phyloP scores from a whole-genome alignment of 2,113 vertebrate genomes.

The Suncus etruscus region DNA sequence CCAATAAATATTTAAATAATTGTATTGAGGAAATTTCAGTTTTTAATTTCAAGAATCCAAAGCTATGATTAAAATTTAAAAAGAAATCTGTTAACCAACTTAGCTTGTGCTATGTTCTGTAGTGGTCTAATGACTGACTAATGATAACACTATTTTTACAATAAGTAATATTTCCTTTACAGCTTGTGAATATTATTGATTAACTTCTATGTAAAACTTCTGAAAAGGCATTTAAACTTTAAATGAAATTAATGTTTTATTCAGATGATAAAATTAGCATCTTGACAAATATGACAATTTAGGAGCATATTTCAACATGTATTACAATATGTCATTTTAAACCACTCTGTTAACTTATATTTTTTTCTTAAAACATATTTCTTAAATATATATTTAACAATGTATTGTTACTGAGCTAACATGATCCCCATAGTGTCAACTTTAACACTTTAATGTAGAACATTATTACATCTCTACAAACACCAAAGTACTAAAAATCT shows the following conservation, averaged over 20 bases:
- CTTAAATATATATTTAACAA: too few species aligned
- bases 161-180: neutral
- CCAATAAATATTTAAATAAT: too few species aligned
- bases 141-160: neutral
- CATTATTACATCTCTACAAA: neutral
- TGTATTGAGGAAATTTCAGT: neutral
- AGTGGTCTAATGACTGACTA: neutral
- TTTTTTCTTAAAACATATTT: neutral
- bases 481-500: neutral
- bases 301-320: neutral
- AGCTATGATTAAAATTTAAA: neutral
- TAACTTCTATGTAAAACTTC: neutral
- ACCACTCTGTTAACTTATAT: neutral
- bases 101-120: neutral
- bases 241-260: neutral
- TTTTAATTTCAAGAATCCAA: neutral
- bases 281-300: neutral
- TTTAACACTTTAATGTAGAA: too few species aligned
- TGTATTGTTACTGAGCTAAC: too few species aligned
- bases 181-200: neutral
- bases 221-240: neutral
- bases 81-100: neutral
- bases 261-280: slow-evolving; percentile 25
- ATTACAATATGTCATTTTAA: neutral
- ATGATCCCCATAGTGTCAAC: too few species aligned